Base-by-base conservation (phyloP, 2,797 vertebrate genomes). In the Diplodus sargus region DNA sequence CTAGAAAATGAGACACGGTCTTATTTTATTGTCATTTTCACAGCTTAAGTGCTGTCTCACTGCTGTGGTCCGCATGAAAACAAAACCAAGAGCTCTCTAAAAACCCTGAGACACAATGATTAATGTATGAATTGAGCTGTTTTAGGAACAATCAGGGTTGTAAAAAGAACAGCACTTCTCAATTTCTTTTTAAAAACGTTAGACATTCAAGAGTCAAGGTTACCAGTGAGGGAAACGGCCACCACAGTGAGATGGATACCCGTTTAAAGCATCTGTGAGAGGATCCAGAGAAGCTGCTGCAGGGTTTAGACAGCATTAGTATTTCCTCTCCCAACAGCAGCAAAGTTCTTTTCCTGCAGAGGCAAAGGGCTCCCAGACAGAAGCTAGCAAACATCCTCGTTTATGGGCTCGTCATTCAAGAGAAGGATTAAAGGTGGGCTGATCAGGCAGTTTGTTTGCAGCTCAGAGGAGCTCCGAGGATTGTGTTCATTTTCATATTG, bases 291-390 rank as follows among this genome's bases (percentile, higher is more conserved):
- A 85, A 69, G 60, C 61, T 79, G 49, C 49, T 80, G 73, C 48
- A 64, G 68, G 59, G 28, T 85, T 84, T 78, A 83, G 67, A 70
- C 56, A 79, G 78, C 73, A 81, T 59, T 48, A 43, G 30, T 71
- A 61, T 75, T 82, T 58, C 61, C 48, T 65, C 66, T 70, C 51
- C 74, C 25, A 70, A 53, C 48, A 69, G 71, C 70, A 76, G 60
- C 67, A 78, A 76, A 61, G 74, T 74, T 59, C 39, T 84, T 82
- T 74, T 77, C 51, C 78, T 72, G 79, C n/a, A 64, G 75, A 80
- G 52, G 56, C 52, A 61, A 76, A 81, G 47, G 42, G 42, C 59
- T 76, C 17, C 12, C 30, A 72, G 30, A 57, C 53, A 54, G 52
- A 6, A 48, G 45, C 63, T 82, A 56, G 54, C 30, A 56, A 68